Evolutionary conservation across 1,140 invertebrate species (phyloP), one percentile per base, ranked within the genome.

Genomic region (Heliconius nattereri): DNA sequence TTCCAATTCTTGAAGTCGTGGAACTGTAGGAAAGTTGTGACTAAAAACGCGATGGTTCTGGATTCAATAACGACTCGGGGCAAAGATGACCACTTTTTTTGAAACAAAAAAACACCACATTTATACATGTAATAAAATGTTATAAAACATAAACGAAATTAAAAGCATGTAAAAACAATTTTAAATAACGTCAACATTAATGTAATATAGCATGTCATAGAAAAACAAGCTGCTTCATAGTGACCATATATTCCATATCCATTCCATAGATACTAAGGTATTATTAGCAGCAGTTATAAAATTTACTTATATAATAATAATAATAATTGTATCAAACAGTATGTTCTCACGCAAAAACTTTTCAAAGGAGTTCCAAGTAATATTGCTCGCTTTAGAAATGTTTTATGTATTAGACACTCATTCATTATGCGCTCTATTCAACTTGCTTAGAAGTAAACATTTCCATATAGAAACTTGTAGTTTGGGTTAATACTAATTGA

Each of bases 251-350:
- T 71, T 9, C 32, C 11, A 37, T 79, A 71, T 75, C 70, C 75
- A 75, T 19, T 13, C n/a, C 20, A 75, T 75, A 2, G 49, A 57
- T 40, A 79, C 40, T 60, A 75, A 66, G 40, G 26, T 35, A 54
- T 1, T 49, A 79, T 79, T 75, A 29, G 73, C 54, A 37, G 35
- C 54, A 37, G 35, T 73, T 74, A 75, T 26, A 79, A 71, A 71
- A 72, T 75, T 49, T 60, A 45, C 72, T 78, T 57, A 40, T 7
- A 57, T 60, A 57, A 49, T 20, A 35, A 72, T 37, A 45, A 45
- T 52, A 32, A 72, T 37, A 72, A 72, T 72, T 37, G 29, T 72
- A 66, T 23, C 3, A 66, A 66, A 66, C 60, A 66, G 26, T 66
- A 66, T 19, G 60, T 66, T 66, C 60, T 66, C 60, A 66, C 13